phyloP scores from a whole-genome alignment of 2,113 vertebrate species.

The Dasyurus viverrinus region DNA sequence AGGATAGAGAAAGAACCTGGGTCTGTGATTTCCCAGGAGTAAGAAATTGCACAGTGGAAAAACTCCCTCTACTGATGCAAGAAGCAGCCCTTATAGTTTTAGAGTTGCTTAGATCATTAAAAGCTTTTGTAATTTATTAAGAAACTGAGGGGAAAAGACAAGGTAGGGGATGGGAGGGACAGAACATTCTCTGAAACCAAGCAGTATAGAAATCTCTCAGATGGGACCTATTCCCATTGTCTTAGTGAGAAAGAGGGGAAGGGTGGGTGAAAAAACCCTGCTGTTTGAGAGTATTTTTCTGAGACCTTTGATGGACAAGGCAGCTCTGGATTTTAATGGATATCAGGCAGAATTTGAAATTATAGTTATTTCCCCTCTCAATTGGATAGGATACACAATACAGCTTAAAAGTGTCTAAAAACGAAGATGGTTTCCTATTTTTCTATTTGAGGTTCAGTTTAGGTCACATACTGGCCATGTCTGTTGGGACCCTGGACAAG shows the following conservation, averaged over 20 bases:
- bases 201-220: neutral
- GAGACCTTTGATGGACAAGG: neutral
- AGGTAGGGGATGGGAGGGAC: neutral
- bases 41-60: neutral
- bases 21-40: neutral
- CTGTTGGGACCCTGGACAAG: neutral
- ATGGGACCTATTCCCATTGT: neutral
- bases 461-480: neutral
- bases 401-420: neutral
- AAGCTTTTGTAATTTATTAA: neutral
- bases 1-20: neutral
- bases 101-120: neutral
- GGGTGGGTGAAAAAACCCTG: too few relatives aligned
- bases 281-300: neutral
- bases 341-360: neutral
- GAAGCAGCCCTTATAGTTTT: neutral
- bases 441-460: neutral
- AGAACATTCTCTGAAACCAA: neutral
- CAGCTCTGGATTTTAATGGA: neutral
- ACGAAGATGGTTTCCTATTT: neutral
- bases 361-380: slow-evolving; percentile 32
- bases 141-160: neutral
- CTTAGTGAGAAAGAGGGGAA: neutral
- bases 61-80: neutral
- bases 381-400: neutral